phyloP scores from a whole-genome alignment of 1,140 invertebrate species.

The roundworm (Caenorhabditis elegans) region DNA sequence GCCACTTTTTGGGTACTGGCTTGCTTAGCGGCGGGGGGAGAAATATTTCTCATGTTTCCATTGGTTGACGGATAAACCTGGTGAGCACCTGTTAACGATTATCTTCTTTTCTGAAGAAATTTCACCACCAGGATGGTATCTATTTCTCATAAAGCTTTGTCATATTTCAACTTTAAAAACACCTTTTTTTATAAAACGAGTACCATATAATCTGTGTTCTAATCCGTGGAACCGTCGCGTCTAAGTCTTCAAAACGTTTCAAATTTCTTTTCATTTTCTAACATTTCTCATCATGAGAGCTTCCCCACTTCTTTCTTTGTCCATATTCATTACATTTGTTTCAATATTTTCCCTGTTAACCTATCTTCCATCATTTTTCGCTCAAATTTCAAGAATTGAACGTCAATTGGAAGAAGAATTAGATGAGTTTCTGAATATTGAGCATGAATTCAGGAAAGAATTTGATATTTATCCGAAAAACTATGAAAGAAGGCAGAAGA shows the following conservation, averaged over 20 bases:
- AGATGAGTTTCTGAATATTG: neutral
- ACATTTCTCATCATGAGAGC: neutral
- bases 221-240: neutral
- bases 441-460: neutral
- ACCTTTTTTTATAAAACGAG: too few relatives aligned
- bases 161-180: too few relatives aligned
- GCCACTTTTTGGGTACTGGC: too few relatives aligned
- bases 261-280: neutral
- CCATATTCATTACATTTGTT: neutral
- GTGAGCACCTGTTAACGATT: too few relatives aligned
- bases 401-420: neutral
- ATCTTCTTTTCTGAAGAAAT: too few relatives aligned
- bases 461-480: neutral
- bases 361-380: conserved; percentile 4
- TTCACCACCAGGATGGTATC: too few relatives aligned
- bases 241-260: neutral
- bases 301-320: conserved; percentile 4
- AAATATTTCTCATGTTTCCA: too few relatives aligned
- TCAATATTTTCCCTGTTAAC: conserved; percentile 12
- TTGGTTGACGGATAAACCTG: too few relatives aligned
- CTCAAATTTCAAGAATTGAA: neutral
- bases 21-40: too few relatives aligned
- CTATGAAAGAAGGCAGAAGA: neutral
- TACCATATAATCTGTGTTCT: too few relatives aligned
- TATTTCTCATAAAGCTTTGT: too few relatives aligned